phyloP scores from a whole-genome alignment of 2,888 invertebrate genomes.

The Cryptocheilus praepositus region DNA sequence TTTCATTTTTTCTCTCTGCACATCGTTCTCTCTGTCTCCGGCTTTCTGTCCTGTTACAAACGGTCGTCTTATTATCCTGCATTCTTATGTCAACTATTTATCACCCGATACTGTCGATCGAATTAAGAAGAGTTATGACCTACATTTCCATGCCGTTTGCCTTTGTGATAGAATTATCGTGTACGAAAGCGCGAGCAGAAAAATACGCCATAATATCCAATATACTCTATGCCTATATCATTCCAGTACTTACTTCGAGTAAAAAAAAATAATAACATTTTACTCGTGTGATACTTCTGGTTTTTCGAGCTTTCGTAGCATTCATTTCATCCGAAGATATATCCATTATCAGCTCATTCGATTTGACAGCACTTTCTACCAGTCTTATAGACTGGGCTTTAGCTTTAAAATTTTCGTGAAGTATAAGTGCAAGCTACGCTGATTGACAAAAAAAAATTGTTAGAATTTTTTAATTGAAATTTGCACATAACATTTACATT shows the following conservation, averaged over 20 bases:
- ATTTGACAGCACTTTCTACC: conserved; percentile 9
- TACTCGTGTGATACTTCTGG: conserved; percentile 25
- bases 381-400: conserved; percentile 25
- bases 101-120: conserved; percentile 33
- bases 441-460: conserved; percentile 19
- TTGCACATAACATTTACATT: conserved; percentile 23
- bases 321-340: too few species aligned
- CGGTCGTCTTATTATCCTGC: conserved; percentile 36
- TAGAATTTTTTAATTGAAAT: conserved; percentile 31
- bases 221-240: conserved; percentile 26
- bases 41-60: conserved; percentile 19
- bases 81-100: conserved; percentile 30
- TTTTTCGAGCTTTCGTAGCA: conserved; percentile 15
- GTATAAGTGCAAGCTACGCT: conserved; percentile 31
- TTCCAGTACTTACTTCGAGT: conserved; percentile 34
- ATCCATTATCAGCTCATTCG: background rate
- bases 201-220: conserved; percentile 42
- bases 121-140: conserved; percentile 31
- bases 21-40: too few species aligned
- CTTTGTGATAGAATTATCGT: conserved; percentile 32
- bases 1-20: background rate
- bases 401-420: conserved; percentile 34
- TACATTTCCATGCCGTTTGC: conserved; percentile 14
- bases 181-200: conserved; percentile 45
- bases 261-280: conserved; percentile 33